A percentile compares a stretch with the other conserved stretches of the same genome.
Conservation (phyloP, 64 coral and sea anemone genomes). For the Hydrozoanthus tunicans region DNA sequence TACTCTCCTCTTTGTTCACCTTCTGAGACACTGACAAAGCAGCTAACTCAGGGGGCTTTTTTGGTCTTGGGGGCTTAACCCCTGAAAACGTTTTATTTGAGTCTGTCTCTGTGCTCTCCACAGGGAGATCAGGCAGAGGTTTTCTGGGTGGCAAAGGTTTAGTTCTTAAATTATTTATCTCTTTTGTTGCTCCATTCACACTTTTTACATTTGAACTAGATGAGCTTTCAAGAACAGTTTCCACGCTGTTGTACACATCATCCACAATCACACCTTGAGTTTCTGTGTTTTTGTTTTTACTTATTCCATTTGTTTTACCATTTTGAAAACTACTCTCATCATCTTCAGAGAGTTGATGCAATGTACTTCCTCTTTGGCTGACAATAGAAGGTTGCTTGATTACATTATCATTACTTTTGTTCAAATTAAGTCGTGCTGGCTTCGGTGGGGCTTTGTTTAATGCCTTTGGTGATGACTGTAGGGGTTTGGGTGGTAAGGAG, state of each 20-base stretch:
- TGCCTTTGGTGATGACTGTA: neutral
- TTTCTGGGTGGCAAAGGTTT: conserved; percentile 52
- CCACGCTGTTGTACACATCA: neutral
- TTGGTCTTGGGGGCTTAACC: neutral
- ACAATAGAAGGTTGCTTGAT: neutral
- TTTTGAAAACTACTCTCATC: neutral
- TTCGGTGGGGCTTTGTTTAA: conserved; percentile 6
- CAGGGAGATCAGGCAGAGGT: conserved; percentile 34
- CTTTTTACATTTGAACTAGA: neutral
- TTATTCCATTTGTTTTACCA: conserved; percentile 13
- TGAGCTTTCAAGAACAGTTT: neutral
- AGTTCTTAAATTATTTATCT: conserved; percentile 4
- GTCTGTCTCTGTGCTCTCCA: neutral
- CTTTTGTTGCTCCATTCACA: neutral
- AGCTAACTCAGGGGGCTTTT: conserved; percentile 4
- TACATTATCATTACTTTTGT: conserved; percentile 22
- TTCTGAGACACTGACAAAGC: neutral
- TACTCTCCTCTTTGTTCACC: neutral
- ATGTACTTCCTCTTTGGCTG: conserved; percentile 14
- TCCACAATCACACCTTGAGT: neutral
- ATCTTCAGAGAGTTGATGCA: conserved; percentile 33
- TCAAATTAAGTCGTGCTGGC: conserved; percentile 7
- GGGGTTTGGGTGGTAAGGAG: conserved; percentile 38
- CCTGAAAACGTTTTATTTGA: neutral
- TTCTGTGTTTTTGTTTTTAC: neutral